Conservation (phyloP, 2,113 vertebrate species). For the Lophura nycthemera region DNA sequence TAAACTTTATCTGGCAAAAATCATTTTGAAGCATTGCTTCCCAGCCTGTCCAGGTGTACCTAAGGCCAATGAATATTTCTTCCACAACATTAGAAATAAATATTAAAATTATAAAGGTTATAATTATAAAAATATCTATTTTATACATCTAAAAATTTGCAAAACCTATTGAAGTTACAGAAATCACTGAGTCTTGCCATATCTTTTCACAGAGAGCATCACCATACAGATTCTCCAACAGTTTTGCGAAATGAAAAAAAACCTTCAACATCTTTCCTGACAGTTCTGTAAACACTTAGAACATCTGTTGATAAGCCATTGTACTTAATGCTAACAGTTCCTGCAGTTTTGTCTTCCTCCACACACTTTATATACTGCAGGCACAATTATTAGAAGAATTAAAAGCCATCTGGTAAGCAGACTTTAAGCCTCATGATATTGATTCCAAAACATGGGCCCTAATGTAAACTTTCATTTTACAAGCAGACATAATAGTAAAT, state of each 20-base stretch:
- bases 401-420: neutral
- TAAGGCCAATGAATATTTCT: neutral
- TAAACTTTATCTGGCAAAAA: conserved; percentile 36
- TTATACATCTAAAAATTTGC: neutral
- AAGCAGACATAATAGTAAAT: neutral
- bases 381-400: neutral
- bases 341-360: neutral
- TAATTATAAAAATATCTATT: neutral
- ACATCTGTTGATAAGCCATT: conserved; percentile 6
- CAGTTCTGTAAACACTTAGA: conserved; percentile 44
- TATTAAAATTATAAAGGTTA: neutral
- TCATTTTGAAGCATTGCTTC: conserved; percentile 54
- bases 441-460: neutral
- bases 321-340: neutral
- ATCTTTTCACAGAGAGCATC: conserved; percentile 23
- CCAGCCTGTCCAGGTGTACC: neutral
- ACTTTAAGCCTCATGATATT: neutral
- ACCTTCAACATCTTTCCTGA: neutral
- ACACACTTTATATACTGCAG: neutral
- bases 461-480: neutral
- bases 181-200: conserved; percentile 1
- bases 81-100: neutral
- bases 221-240: conserved; percentile 9
- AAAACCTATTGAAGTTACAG: neutral
- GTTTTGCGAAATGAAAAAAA: conserved; percentile 19